These are phyloP conservation scores for Chironomus tentans DNA, from an alignment of 2,888 invertebrate genomes.

Conservation along the genomic window DNA sequence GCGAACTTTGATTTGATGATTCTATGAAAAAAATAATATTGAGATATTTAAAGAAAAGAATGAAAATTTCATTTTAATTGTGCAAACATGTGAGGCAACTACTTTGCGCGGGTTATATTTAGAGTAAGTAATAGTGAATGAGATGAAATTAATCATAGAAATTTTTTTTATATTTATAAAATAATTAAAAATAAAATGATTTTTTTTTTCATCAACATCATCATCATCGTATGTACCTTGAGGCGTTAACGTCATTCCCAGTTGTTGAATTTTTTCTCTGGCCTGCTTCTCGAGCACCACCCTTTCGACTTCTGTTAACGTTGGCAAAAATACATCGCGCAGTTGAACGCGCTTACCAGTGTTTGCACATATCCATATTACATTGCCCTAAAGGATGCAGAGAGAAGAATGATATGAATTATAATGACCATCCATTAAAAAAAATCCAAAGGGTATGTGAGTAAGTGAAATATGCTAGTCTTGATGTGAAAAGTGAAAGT, in stretches of 20 bases:
- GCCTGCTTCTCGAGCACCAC: slow-evolving; percentile 59
- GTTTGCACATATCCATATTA: slow-evolving; percentile 61
- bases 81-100: background rate
- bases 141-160: background rate
- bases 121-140: background rate
- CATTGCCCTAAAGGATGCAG: slow-evolving; percentile 50
- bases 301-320: slow-evolving; percentile 61
- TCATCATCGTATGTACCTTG: slow-evolving; percentile 1
- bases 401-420: too few relatives aligned
- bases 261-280: slow-evolving; percentile 49
- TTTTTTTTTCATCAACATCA: background rate
- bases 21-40: background rate
- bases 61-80: background rate
- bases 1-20: slow-evolving; percentile 42
- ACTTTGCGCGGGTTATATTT: background rate
- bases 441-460: too few relatives aligned
- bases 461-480: too few relatives aligned
- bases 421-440: too few relatives aligned
- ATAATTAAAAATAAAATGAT: background rate
- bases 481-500: too few relatives aligned
- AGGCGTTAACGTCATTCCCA: slow-evolving; percentile 15
- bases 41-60: background rate
- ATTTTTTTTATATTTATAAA: background rate
- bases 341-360: slow-evolving; percentile 53
- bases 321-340: slow-evolving; percentile 53